Evolutionary conservation across 2,888 invertebrate genomes (phyloP).

Genomic region (Leptarthrus brevirostris): DNA sequence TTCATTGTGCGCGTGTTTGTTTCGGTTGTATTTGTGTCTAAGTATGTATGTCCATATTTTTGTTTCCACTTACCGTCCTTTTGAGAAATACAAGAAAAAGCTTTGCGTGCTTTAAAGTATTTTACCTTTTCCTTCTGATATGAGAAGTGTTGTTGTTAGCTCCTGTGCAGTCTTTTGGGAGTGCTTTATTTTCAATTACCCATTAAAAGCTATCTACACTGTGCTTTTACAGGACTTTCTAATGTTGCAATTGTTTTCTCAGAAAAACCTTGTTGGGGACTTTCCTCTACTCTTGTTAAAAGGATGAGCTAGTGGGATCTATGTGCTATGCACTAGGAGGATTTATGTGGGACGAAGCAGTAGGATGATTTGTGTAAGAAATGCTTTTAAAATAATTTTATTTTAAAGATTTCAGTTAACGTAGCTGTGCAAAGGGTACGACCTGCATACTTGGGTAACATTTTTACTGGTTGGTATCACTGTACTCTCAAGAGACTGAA

Average conservation of each 20-base stretch:
- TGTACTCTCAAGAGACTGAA: too few relatives aligned
- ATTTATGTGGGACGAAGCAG: too few relatives aligned
- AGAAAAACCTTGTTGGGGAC: too few relatives aligned
- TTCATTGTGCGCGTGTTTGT: background rate
- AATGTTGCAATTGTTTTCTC: slow-evolving; percentile 15
- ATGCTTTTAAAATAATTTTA: too few relatives aligned
- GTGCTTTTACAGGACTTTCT: slow-evolving; percentile 17
- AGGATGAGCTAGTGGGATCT: too few relatives aligned
- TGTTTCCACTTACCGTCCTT: background rate
- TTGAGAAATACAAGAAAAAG: slow-evolving; percentile 4
- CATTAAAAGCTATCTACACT: slow-evolving; percentile 40
- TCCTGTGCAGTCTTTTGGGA: slow-evolving; percentile 24
- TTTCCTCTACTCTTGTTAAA: too few relatives aligned
- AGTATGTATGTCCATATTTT: background rate
- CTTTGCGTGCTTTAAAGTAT: slow-evolving; percentile 17
- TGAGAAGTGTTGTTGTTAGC: slow-evolving; percentile 18
- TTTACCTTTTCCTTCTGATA: background rate
- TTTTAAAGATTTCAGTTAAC: too few relatives aligned
- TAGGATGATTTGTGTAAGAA: too few relatives aligned
- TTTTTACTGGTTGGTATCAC: too few relatives aligned
- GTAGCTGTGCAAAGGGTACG: too few relatives aligned
- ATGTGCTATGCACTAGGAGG: too few relatives aligned
- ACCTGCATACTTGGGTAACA: too few relatives aligned
- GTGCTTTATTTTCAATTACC: slow-evolving; percentile 40
- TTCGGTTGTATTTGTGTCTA: background rate